Evolutionary conservation across 2,797 vertebrate genomes (phyloP), one percentile per base, ranked within the genome.

Genomic region (Enteromius viviparus): DNA sequence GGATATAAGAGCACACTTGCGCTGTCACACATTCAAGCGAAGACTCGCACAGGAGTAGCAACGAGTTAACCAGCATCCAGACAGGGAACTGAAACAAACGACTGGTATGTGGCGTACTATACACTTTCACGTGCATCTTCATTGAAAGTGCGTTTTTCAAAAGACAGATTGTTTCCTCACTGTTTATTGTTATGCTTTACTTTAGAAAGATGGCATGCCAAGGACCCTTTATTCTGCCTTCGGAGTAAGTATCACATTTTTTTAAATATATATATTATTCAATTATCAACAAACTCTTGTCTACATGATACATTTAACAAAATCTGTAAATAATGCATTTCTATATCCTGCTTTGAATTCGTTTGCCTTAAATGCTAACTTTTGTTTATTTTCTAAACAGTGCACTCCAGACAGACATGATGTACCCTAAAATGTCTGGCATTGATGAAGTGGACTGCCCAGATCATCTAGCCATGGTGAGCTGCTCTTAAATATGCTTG

Each of bases 181-280:
- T 19, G 11, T 75, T 40, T 69, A 9, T n/a, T 6, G 47, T 26
- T 58, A 15, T 81, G 2, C 72, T 79, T 83, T 62, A 80, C 71
- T 66, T 80, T 6, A 6, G 23, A 14, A 89, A 5, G 79, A 89
- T 91, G 91, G 6, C 11, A 4, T 78, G 85, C 69, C 14, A 42
- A 0, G 29, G 37, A 76, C 86, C 87, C 1, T 26, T 87, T 42
- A 40, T 42, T 49, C 19, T 89, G 17, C 71, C 74, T 47, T 71
- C 87, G 15, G 76, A 88, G 0, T 92, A 68, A 91, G 90, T 64
- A 8, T 72, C 12, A n/a, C 15, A 8, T 1, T 37, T 17, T 40
- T 78, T 66, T 7, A 34, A 5, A 47, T 70, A 14, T 49, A 10
- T 32, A 26, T 10, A 23, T 58, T 58, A 23, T 11, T 58, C 9